Evolutionary conservation across 2,888 invertebrate species (phyloP).

Genomic region (Volucella inanis): DNA sequence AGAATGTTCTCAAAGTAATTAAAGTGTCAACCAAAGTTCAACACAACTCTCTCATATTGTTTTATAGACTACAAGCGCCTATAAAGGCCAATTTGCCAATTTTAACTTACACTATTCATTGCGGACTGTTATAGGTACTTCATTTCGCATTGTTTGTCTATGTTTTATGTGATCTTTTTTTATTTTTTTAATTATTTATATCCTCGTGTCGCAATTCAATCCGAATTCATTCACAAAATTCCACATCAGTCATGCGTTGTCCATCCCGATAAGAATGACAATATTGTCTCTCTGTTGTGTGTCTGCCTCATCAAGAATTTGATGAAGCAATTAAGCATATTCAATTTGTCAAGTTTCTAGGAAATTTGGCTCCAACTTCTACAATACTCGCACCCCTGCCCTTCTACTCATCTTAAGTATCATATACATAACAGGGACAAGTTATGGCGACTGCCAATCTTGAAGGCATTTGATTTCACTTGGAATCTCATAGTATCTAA

Average conservation of each 20-base stretch:
- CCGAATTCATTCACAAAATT: constrained; percentile 66
- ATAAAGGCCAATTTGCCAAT: constrained; percentile 31
- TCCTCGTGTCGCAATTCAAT: constrained; percentile 57
- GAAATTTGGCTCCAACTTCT: constrained; percentile 2
- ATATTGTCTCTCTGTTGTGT: constrained; percentile 20
- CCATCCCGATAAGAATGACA: constrained; percentile 25
- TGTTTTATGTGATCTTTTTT: background rate
- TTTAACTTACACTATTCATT: background rate
- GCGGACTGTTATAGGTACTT: constrained; percentile 1
- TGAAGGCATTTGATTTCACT: background rate
- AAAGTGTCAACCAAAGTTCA: constrained; percentile 24
- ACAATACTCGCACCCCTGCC: too few species aligned
- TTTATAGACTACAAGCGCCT: background rate
- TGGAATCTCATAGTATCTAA: background rate
- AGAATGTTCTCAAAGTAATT: constrained; percentile 15
- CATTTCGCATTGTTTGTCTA: background rate
- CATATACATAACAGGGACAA: too few species aligned
- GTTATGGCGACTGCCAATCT: too few species aligned
- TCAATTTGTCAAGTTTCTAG: constrained; percentile 43
- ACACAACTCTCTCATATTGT: background rate
- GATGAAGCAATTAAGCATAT: constrained; percentile 69
- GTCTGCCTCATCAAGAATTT: constrained; percentile 49
- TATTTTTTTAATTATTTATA: constrained; percentile 7
- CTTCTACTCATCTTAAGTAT: too few species aligned
- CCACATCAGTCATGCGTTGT: constrained; percentile 43